Evolutionary conservation across 2,113 vertebrate species (phyloP).

Genomic region (Oxyruncus cristatus): DNA sequence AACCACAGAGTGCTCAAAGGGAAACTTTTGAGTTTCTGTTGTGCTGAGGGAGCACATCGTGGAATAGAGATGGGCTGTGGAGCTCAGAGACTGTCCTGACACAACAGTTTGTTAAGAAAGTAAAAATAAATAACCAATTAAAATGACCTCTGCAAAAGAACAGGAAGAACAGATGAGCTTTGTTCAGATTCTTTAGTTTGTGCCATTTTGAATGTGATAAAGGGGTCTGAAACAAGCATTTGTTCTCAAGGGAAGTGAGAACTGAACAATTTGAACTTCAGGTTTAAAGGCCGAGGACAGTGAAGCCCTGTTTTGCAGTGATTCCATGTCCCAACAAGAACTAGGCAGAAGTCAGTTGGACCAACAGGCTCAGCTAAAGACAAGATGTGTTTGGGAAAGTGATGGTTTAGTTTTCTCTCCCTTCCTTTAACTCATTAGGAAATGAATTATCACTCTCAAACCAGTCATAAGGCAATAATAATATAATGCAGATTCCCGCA

Average conservation of each 20-base stretch:
- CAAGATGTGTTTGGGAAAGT: background rate
- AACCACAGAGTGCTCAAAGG: background rate
- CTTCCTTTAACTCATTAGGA: background rate
- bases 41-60: background rate
- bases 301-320: background rate
- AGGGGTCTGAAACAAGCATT: background rate
- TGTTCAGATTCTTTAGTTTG: background rate
- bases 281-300: background rate
- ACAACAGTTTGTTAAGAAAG: background rate
- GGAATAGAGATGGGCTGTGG: background rate
- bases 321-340: background rate
- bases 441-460: background rate
- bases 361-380: background rate
- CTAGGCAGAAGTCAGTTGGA: background rate
- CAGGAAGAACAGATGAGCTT: background rate
- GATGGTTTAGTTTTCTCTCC: background rate
- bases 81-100: background rate
- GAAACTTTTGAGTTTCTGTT: background rate
- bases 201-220: background rate
- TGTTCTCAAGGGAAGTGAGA: background rate
- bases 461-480: background rate
- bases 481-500: background rate
- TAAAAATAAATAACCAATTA: background rate
- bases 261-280: background rate
- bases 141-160: background rate